Conservation (phyloP, 2,888 invertebrate genomes). For the Drosophila monieri region DNA sequence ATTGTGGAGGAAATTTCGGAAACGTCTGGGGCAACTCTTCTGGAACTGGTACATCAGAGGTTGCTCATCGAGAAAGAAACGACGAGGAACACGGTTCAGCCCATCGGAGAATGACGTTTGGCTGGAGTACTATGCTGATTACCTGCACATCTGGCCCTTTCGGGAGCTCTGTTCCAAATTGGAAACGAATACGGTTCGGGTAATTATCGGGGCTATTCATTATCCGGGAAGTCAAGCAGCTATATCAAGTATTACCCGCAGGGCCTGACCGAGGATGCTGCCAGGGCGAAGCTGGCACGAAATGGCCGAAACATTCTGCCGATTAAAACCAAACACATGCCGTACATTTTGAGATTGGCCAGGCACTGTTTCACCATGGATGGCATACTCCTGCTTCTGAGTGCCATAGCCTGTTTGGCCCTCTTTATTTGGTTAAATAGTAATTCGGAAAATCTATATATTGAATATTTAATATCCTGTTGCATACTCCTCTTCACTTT, state of each 20-base stretch:
- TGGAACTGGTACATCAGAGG: conserved; percentile 9
- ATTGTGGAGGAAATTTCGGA: not conserved
- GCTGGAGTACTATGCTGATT: conserved; percentile 22
- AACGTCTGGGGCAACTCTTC: not conserved
- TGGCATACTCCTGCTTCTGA: conserved; percentile 17
- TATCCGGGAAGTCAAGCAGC: not conserved
- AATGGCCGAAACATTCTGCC: conserved; percentile 51
- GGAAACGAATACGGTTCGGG: conserved; percentile 19
- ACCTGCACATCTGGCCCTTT: conserved; percentile 33
- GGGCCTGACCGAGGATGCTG: conserved; percentile 42
- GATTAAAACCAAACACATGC: not conserved
- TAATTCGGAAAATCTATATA: fast-evolving
- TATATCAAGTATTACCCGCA: conserved; percentile 9
- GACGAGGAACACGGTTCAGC: too few relatives aligned
- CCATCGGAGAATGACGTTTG: conserved; percentile 33
- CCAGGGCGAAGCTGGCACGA: conserved; percentile 13
- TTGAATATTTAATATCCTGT: conserved; percentile 16
- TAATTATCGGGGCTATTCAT: conserved; percentile 8
- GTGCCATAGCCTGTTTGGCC: conserved; percentile 14
- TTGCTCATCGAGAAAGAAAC: too few relatives aligned
- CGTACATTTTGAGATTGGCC: not conserved
- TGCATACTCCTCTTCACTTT: conserved; percentile 21
- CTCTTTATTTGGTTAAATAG: conserved; percentile 7
- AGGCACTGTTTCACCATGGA: conserved; percentile 38
- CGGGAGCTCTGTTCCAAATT: conserved; percentile 11